A percentile compares a stretch with the other conserved stretches of the same genome.
These are phyloP conservation scores for Steatornis caripensis DNA, from an alignment of 2,113 vertebrate species.

Conservation along the genomic window DNA sequence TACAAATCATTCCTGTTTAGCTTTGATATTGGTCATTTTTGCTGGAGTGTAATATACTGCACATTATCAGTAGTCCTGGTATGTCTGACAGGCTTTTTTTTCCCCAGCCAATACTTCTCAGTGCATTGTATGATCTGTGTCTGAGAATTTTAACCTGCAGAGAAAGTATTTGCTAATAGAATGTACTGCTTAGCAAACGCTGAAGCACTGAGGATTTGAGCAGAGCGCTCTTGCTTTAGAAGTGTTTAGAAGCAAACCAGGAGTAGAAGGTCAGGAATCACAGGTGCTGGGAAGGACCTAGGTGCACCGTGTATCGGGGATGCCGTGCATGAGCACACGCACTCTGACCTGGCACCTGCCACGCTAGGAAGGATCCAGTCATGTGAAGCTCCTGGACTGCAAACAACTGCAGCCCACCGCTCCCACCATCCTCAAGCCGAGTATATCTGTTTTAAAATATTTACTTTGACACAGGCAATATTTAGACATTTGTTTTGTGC, in stretches of 20 bases:
- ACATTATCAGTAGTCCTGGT: slow-evolving; percentile 15
- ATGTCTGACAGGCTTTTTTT: neutral
- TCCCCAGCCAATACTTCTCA: neutral
- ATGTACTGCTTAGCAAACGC: slow-evolving; percentile 6
- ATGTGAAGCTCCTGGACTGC: neutral
- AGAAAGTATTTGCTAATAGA: neutral
- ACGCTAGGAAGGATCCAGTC: neutral
- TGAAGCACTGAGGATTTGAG: slow-evolving; percentile 8
- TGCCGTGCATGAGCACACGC: neutral
- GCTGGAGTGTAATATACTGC: neutral
- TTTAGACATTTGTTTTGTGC: neutral
- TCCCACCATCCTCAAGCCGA: neutral
- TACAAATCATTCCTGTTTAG: slow-evolving; percentile 13
- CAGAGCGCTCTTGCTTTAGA: slow-evolving; percentile 1
- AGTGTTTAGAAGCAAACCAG: neutral
- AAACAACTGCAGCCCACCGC: neutral
- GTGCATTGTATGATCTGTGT: neutral
- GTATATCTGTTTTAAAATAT: neutral
- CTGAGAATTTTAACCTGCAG: slow-evolving; percentile 27
- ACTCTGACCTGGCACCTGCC: neutral
- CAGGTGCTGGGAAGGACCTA: neutral
- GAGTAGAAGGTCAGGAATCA: slow-evolving; percentile 22
- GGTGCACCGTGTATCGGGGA: neutral
- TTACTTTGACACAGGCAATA: neutral
- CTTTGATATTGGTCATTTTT: slow-evolving; percentile 35